Evolutionary conservation across 2,888 invertebrate species (phyloP), one percentile per base, ranked within the genome.

Genomic region (Lepidochrysops patricia): DNA sequence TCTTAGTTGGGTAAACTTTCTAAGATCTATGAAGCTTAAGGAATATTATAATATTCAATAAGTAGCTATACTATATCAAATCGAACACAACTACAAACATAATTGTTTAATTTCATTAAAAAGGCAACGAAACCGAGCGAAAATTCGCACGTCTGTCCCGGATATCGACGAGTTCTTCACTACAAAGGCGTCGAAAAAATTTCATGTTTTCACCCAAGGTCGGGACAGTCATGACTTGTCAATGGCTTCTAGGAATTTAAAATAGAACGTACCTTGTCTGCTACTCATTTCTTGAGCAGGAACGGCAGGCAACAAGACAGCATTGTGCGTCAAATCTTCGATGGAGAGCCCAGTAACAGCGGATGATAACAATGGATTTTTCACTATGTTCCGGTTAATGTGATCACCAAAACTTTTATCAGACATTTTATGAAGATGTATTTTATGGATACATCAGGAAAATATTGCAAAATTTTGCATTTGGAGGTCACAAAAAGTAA

Each of bases 321-420:
- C 92, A 81, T 93, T 93, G 75, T 93, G 92, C 66, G 93, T 90
- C 84, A 94, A 92, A 81, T 94, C 94, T 69, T 95, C 94, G 60
- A 93, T 90, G 12, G 93, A 92, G 67, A 93, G 91, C 59, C 93
- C 94, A 67, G 92, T 93, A 65, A 94, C 94, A 62, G 94, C 93
- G 60, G 92, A 93, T 69, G 93, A 93, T 64, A 95, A 88, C 70
- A 95, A 88, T 29, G 94, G 92, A 83, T 95, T 95, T 89, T 87
- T 88, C 72, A 89, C 82, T 63, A 82, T 74, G 75, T 79, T 82
- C 76, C 79, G 80, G 69, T 76, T 81, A 60, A 77, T 73, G 64
- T 82, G 76, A 72, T 88, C 87, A 74, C 87, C 84, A 66, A 84
- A 87, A 83, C 85, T 82, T 81, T 81, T 86, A 72, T 89, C 88